Evolutionary conservation across 1,140 invertebrate species (phyloP).

Genomic region (Limonius californicus): DNA sequence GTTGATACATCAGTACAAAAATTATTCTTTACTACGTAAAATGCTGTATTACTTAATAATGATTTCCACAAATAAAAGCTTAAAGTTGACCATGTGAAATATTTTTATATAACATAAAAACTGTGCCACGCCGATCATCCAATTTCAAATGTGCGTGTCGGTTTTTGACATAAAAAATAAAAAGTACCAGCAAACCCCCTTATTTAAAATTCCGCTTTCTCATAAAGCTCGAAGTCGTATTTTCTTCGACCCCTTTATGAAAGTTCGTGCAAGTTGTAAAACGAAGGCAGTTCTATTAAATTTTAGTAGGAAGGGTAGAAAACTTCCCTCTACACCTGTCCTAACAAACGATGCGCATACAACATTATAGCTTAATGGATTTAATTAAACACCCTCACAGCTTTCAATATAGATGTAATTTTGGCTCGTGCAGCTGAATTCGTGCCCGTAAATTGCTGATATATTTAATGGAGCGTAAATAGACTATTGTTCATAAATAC

Average conservation of each 20-base stretch:
- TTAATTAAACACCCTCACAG: constrained; percentile 12
- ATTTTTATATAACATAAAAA: too few species aligned
- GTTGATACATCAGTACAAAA: too few species aligned
- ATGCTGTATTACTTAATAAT: too few species aligned
- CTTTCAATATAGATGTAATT: constrained; percentile 12
- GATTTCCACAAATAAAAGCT: too few species aligned
- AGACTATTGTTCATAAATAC: background rate
- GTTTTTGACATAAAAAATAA: too few species aligned
- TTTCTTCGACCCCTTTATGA: background rate
- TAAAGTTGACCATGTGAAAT: too few species aligned
- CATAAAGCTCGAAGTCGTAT: background rate
- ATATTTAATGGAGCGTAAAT: constrained; percentile 7
- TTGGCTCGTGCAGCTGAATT: constrained; percentile 2
- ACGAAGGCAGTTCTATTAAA: constrained; percentile 3
- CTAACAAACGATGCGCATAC: constrained; percentile 10
- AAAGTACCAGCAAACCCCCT: too few species aligned
- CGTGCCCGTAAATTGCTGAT: constrained; percentile 1
- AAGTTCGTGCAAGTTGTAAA: constrained; percentile 2
- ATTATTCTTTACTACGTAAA: too few species aligned
- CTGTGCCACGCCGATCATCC: too few species aligned
- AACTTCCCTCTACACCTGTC: constrained; percentile 2
- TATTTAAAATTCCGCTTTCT: background rate
- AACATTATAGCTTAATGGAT: constrained; percentile 9
- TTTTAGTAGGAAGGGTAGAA: constrained; percentile 1
- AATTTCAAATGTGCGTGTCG: too few species aligned